Evolutionary conservation across 2,888 invertebrate genomes (phyloP), one percentile per base, ranked within the genome.

Genomic region (Pristionchus entomophagus): DNA sequence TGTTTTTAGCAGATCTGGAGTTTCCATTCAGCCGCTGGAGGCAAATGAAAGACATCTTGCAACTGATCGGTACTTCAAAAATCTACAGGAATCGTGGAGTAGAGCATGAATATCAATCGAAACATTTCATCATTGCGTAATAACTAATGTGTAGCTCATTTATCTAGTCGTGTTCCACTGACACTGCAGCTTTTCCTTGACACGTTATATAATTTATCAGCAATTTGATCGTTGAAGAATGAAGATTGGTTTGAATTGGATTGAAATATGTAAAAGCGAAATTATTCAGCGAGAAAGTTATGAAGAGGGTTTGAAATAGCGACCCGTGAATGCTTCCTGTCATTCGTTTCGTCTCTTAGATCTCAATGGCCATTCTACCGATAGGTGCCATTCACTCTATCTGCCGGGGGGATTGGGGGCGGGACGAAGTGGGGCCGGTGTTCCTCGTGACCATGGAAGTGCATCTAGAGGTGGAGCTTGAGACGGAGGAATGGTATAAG

Each of bases 321-420:
- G 32, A 62, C 62, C 62, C 62, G 62, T 32, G 62, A 62, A 32
- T 62, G 62, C 32, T 62, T 62, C 62, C 62, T 62, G 62, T n/a
- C 62, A 62, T 26, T 62, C 14, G 32, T 14, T 62, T 32, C 62
- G 10, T 29, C 62, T 62, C 32, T 5, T 14, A 17, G 29, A 12
- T 14, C 45, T 45, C 32, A 29, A 26, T 26, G 2, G 26, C 1
- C 14, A 62, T 14, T 62, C 62, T 62, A 62, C 62, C 62, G 62
- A 62, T 62, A 62, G 14, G 62, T 62, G 10, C 62, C 62, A 62
- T 62, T 62, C 10, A 62, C 14, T 62, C 62, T 0, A 32, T 62
- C 62, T 14, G 32, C 12, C 2, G 62, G 62, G 32, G 62, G 62
- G 29, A 62, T 17, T 26, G 62, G 62, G 14, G 62, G 62, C 26